Percentiles rank a stretch among this genome's conserved stretches.
These are phyloP conservation scores for Sylvietta virens DNA, from an alignment of 2,113 vertebrate species.

Conservation along the genomic window DNA sequence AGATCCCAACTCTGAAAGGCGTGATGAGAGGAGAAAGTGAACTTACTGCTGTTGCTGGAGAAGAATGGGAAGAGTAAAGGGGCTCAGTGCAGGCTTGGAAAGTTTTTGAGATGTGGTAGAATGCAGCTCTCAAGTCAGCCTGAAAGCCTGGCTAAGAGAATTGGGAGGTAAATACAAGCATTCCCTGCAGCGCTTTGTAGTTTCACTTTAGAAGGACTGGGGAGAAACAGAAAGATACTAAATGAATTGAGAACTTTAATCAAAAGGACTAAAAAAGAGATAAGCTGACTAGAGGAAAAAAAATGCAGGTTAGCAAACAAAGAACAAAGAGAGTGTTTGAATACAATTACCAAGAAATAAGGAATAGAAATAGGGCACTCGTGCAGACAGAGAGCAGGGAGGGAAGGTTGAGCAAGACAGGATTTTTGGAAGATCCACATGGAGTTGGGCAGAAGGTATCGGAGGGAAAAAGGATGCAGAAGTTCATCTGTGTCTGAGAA, in stretches of 20 bases:
- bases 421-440: slow-evolving; percentile 48
- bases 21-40: not conserved
- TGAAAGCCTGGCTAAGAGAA: slow-evolving; percentile 34
- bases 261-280: slow-evolving; percentile 69
- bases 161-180: slow-evolving; percentile 61
- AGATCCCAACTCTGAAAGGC: not conserved
- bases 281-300: slow-evolving; percentile 59
- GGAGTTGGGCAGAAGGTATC: slow-evolving; percentile 40
- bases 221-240: slow-evolving; percentile 59
- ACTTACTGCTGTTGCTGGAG: not conserved
- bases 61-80: not conserved
- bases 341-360: slow-evolving; percentile 68
- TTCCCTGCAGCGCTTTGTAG: slow-evolving; percentile 65
- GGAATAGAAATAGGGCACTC: slow-evolving; percentile 62
- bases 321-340: slow-evolving; percentile 69
- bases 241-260: slow-evolving; percentile 68
- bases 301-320: slow-evolving; percentile 66
- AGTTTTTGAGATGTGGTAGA: not conserved
- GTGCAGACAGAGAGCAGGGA: slow-evolving; percentile 28
- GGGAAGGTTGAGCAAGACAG: slow-evolving; percentile 33
- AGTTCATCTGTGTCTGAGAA: slow-evolving; percentile 27
- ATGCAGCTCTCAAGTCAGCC: slow-evolving; percentile 20
- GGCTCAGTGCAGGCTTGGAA: not conserved
- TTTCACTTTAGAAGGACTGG: slow-evolving; percentile 56
- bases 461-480: slow-evolving; percentile 2